Evolutionary conservation across 2,797 vertebrate species (phyloP).

Genomic region (Erpetoichthys calabaricus): DNA sequence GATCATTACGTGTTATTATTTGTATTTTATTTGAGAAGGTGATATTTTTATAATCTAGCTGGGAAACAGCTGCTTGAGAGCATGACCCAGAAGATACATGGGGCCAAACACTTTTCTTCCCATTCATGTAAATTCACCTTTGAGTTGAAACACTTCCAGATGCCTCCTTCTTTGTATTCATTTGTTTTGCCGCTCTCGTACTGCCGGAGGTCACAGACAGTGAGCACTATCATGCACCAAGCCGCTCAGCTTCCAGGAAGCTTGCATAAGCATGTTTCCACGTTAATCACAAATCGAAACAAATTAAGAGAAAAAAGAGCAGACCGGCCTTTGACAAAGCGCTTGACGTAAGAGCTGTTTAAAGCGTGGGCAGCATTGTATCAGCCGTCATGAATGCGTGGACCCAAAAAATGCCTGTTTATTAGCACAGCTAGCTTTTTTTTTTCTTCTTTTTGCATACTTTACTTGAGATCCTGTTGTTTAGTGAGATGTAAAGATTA

Average conservation of each 20-base stretch:
- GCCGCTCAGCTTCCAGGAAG: slow-evolving; percentile 8
- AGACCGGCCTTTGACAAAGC: neutral
- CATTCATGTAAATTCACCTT: too few species aligned
- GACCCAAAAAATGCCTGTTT: slow-evolving; percentile 22
- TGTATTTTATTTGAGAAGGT: too few species aligned
- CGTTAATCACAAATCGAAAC: neutral
- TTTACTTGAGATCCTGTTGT: neutral
- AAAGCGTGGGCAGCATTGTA: slow-evolving; percentile 13
- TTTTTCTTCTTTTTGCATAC: neutral
- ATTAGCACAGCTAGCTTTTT: slow-evolving; percentile 5
- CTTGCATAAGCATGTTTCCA: slow-evolving; percentile 8
- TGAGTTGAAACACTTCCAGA: too few species aligned
- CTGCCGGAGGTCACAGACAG: neutral
- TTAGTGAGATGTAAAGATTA: slow-evolving; percentile 4
- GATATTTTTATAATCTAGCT: too few species aligned
- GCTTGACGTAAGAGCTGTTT: slow-evolving; percentile 4
- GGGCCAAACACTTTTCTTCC: too few species aligned
- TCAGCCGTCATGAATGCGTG: slow-evolving; percentile 19
- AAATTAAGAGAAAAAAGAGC: neutral
- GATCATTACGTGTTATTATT: too few species aligned
- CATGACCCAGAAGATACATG: too few species aligned
- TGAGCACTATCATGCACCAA: slow-evolving; percentile 3
- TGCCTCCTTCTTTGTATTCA: too few species aligned
- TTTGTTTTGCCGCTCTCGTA: too few species aligned
- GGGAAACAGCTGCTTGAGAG: too few species aligned